A percentile compares a stretch with the other conserved stretches of the same genome.
phyloP scores from a whole-genome alignment of 2,888 invertebrate genomes.

The Lissocephala sabroskyi region DNA sequence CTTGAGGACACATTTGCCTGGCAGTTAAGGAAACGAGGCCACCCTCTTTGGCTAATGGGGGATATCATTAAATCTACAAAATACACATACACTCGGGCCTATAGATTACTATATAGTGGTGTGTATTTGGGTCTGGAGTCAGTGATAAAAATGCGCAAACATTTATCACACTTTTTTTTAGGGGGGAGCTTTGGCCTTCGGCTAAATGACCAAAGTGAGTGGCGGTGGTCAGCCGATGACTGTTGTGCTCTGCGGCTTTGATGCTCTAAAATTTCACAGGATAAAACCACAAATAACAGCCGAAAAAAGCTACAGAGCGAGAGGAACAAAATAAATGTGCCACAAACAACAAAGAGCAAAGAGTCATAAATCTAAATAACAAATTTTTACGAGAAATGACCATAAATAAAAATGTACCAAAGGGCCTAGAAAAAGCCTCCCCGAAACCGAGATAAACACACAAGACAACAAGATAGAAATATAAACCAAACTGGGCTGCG shows the following conservation, averaged over 20 bases:
- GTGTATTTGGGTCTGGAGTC: constrained; percentile 19
- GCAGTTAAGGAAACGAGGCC: constrained; percentile 31
- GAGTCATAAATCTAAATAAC: constrained; percentile 59
- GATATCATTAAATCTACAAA: constrained; percentile 46
- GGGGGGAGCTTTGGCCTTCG: no score
- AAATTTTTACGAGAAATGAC: constrained; percentile 61
- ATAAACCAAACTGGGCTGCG: no score
- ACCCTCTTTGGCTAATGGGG: constrained; percentile 53
- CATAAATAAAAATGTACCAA: constrained; percentile 59
- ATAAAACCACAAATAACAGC: constrained; percentile 9
- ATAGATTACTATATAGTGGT: constrained; percentile 15
- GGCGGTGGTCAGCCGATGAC: no score
- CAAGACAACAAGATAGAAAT: not conserved
- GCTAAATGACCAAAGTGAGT: constrained; percentile 28
- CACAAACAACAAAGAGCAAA: constrained; percentile 58
- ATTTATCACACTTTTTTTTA: constrained; percentile 51
- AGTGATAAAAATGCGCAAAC: constrained; percentile 49
- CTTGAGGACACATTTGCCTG: no score
- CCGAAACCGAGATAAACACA: constrained; percentile 14
- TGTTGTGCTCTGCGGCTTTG: no score
- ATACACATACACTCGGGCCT: no score
- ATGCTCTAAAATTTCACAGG: constrained; percentile 54
- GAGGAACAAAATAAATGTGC: constrained; percentile 57
- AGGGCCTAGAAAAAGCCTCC: constrained; percentile 38
- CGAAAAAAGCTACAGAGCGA: constrained; percentile 29